phyloP scores from a whole-genome alignment of 1,140 invertebrate genomes.

The Lanistes nyassanus region DNA sequence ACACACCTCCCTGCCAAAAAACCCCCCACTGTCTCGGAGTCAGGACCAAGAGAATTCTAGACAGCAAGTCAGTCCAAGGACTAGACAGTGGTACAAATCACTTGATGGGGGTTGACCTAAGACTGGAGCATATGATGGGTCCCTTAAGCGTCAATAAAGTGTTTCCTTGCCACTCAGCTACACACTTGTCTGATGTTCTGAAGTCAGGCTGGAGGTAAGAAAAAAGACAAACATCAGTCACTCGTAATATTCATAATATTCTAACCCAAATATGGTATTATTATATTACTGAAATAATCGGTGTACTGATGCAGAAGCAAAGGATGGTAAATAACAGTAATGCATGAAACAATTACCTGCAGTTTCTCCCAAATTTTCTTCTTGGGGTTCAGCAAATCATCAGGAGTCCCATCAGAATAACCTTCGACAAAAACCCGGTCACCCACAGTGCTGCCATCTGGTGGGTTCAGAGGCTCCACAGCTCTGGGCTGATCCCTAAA shows the following conservation, averaged over 20 bases:
- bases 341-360: slow-evolving; percentile 41
- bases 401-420: slow-evolving; percentile 45
- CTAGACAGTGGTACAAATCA: slow-evolving; percentile 53
- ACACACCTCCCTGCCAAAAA: too few relatives aligned
- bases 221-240: slow-evolving; percentile 21
- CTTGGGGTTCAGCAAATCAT: slow-evolving; percentile 63
- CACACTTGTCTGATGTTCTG: slow-evolving; percentile 78
- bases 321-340: background rate
- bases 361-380: slow-evolving; percentile 67
- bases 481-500: slow-evolving; percentile 51
- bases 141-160: slow-evolving; percentile 77
- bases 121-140: slow-evolving; percentile 42
- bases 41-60: too few relatives aligned
- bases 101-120: slow-evolving; percentile 82
- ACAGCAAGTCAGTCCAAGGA: too few relatives aligned
- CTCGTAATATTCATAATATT: background rate
- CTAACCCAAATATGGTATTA: background rate
- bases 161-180: slow-evolving; percentile 86
- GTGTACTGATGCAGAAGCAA: background rate
- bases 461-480: slow-evolving; percentile 77
- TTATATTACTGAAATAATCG: background rate
- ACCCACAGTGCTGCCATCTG: slow-evolving; percentile 56
- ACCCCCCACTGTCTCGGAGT: too few relatives aligned
- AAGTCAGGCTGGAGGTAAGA: slow-evolving; percentile 75
- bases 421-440: slow-evolving; percentile 61